Evolutionary conservation across 2,113 vertebrate genomes (phyloP).

Genomic region (Percopsis transmontana): DNA sequence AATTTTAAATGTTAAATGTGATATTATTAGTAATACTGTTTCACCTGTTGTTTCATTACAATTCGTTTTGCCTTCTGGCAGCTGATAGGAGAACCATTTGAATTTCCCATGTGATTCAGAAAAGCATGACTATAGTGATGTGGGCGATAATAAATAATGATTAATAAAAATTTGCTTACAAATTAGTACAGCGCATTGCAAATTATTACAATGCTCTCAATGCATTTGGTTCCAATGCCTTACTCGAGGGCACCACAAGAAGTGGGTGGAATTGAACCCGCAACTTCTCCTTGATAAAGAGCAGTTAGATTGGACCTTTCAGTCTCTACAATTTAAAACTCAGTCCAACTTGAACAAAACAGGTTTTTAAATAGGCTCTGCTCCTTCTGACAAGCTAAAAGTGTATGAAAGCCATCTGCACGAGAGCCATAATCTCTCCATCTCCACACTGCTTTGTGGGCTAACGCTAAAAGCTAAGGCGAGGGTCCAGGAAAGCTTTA

Average conservation of each 20-base stretch:
- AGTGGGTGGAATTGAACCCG: no score
- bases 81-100: no score
- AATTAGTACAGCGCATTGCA: background rate
- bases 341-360: slow-evolving; percentile 5
- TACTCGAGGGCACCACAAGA: no score
- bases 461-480: slow-evolving; percentile 68
- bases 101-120: no score
- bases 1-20: no score
- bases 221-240: background rate
- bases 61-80: no score
- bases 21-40: no score
- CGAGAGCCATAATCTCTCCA: slow-evolving; percentile 14
- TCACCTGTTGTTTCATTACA: no score
- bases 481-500: slow-evolving; percentile 42
- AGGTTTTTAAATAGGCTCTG: slow-evolving; percentile 43
- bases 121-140: no score
- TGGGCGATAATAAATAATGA: no score
- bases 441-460: slow-evolving; percentile 44
- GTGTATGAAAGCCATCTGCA: slow-evolving; percentile 39
- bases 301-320: background rate
- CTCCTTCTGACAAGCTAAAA: slow-evolving; percentile 36
- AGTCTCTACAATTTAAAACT: background rate
- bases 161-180: no score
- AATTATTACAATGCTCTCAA: background rate
- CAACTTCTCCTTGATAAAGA: background rate